These are phyloP conservation scores for Ranitomeya imitator DNA, from an alignment of 2,113 vertebrate genomes.

Conservation along the genomic window DNA sequence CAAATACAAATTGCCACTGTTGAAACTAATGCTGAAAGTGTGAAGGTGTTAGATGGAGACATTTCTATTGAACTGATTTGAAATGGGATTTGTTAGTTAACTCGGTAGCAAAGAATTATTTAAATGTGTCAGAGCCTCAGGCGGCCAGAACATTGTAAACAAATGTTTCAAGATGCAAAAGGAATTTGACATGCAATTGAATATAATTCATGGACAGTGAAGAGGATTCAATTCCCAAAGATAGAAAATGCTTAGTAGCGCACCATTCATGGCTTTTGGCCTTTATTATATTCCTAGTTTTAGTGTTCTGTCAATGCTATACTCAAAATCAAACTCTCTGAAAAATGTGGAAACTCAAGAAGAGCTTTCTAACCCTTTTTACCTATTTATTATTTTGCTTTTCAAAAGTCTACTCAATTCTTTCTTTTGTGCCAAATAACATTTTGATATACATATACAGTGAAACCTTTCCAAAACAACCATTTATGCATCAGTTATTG, in stretches of 20 bases:
- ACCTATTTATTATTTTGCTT: no score
- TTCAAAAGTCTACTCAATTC: no score
- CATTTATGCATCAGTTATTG: no score
- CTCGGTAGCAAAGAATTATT: slow-evolving; percentile 20
- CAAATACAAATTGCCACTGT: slow-evolving; percentile 22
- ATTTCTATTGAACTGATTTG: slow-evolving; percentile 32
- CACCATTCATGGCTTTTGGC: not conserved
- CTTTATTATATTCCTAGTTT: not conserved
- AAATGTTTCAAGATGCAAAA: not conserved
- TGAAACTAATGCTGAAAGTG: slow-evolving; percentile 16
- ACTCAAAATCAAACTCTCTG: no score
- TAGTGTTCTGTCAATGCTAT: no score
- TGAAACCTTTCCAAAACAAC: no score
- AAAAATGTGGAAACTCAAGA: no score
- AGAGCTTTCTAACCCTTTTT: no score
- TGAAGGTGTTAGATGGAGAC: slow-evolving; percentile 22
- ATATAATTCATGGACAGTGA: slow-evolving; percentile 22
- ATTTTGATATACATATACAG: no score
- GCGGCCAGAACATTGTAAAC: slow-evolving; percentile 20
- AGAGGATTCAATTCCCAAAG: not conserved
- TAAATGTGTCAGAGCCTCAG: slow-evolving; percentile 28
- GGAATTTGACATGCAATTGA: slow-evolving; percentile 29
- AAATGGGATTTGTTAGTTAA: slow-evolving; percentile 39
- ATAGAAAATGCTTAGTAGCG: not conserved
- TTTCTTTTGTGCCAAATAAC: no score